Conservation (phyloP, 2,888 invertebrate species). For the Dryobota labecula region DNA sequence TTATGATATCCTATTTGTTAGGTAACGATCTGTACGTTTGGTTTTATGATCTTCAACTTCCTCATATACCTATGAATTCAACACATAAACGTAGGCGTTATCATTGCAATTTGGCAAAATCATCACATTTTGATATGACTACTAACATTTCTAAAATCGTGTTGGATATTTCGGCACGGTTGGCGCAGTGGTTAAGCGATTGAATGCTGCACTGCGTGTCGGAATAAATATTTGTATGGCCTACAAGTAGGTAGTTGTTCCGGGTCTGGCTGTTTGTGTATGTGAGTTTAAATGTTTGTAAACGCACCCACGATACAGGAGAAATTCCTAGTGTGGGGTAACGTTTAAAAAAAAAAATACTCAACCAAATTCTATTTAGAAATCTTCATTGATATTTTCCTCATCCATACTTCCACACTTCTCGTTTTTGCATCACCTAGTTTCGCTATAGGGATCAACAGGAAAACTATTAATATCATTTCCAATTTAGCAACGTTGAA, state of each 20-base stretch:
- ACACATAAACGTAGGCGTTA: slow-evolving; percentile 14
- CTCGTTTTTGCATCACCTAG: slow-evolving; percentile 2
- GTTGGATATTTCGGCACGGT: too few relatives aligned
- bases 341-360: too few relatives aligned
- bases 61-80: not conserved
- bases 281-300: too few relatives aligned
- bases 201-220: too few relatives aligned
- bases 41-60: slow-evolving; percentile 12
- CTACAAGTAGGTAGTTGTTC: too few relatives aligned
- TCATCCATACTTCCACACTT: slow-evolving; percentile 14
- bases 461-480: slow-evolving; percentile 46
- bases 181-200: too few relatives aligned
- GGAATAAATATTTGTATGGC: too few relatives aligned
- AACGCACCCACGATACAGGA: too few relatives aligned
- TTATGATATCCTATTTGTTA: slow-evolving; percentile 23
- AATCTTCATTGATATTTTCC: slow-evolving; percentile 36
- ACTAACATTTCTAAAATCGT: slow-evolving; percentile 23
- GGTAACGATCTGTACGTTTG: slow-evolving; percentile 8
- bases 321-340: too few relatives aligned
- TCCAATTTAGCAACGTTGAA: slow-evolving; percentile 25
- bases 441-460: slow-evolving; percentile 34
- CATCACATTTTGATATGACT: slow-evolving; percentile 6
- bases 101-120: slow-evolving; percentile 43
- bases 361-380: slow-evolving; percentile 27
- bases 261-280: too few relatives aligned